These are phyloP conservation scores for Rhombomys opimus DNA, from an alignment of 2,113 vertebrate species.

Conservation along the genomic window DNA sequence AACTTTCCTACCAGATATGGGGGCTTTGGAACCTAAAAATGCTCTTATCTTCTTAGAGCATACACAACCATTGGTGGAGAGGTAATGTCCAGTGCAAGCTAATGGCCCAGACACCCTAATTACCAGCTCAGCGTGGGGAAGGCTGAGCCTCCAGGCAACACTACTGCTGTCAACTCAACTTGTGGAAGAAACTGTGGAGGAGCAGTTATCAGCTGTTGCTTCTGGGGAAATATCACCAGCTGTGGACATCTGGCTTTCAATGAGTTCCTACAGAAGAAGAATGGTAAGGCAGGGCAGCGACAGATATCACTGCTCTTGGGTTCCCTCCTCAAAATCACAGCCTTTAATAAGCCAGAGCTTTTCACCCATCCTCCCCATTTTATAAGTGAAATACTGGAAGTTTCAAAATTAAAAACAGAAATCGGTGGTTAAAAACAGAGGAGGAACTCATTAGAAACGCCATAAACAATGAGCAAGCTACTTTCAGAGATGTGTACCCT, in stretches of 20 bases:
- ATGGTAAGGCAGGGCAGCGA: background rate
- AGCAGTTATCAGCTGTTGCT: constrained; percentile 60
- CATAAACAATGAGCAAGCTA: background rate
- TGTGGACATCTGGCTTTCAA: constrained; percentile 35
- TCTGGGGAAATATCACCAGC: constrained; percentile 48
- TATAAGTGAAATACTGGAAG: background rate
- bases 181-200: constrained; percentile 55
- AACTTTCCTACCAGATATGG: constrained; percentile 59
- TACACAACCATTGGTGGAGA: background rate
- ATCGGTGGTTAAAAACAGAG: background rate
- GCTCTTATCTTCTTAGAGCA: constrained; percentile 41
- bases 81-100: background rate
- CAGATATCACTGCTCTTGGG: background rate
- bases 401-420: background rate
- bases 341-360: background rate
- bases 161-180: constrained; percentile 44
- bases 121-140: constrained; percentile 65
- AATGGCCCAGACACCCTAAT: constrained; percentile 25
- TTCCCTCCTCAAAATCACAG: background rate
- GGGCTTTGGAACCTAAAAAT: constrained; percentile 47
- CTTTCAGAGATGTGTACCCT: background rate
- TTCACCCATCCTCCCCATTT: background rate
- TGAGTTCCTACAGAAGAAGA: constrained; percentile 9
- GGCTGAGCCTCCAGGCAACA: constrained; percentile 47
- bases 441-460: background rate